Evolutionary conservation across 1,140 invertebrate genomes (phyloP), one percentile per base, ranked within the genome.

Genomic region (Conus betulinus): DNA sequence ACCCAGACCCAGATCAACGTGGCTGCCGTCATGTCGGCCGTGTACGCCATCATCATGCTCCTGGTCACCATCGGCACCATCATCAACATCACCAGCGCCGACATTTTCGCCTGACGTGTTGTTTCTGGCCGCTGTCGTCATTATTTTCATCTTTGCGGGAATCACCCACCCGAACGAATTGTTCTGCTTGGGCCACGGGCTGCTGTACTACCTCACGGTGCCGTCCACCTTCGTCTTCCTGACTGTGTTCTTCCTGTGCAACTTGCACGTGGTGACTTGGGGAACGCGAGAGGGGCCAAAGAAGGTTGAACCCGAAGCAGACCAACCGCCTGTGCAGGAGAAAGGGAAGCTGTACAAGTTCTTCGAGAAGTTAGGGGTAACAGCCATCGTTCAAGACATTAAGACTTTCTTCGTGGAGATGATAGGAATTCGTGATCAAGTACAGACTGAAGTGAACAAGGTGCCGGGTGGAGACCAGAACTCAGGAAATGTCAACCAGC

Each of bases 141-240:
- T 89, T n/a, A 99, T 98, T 52, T 99, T 99, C 96, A 97, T 99
- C 90, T 98, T 99, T 96, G 98, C 99, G 85, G 99, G 99, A 27
- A 97, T 98, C 95, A 96, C 99, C 23, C 99, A 99, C 97, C 99
- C 99, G 0, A 98, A 99, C 96, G 99, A 99, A 95, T 99, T 99
- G 96, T 98, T 97, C 97, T 99, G 99, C 95, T 98, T 99, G 90
- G 97, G 99, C 8, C 98, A 98, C 57, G 98, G 98, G 92, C 96
- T 98, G 3, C 97, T 99, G 90, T 99, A 99, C 95, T 96, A 99
- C 81, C 96, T 99, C 8, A 98, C 98, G 52, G 99, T 99, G 92
- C 99, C 99, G 0, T 99, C 98, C 92, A 99, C 99, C 97, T 99
- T 99, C 96, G 96, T 99, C 90, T 97, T 99, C 23, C 96, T 99